phyloP scores from a whole-genome alignment of 2,888 invertebrate genomes.

The Cancer borealis region DNA sequence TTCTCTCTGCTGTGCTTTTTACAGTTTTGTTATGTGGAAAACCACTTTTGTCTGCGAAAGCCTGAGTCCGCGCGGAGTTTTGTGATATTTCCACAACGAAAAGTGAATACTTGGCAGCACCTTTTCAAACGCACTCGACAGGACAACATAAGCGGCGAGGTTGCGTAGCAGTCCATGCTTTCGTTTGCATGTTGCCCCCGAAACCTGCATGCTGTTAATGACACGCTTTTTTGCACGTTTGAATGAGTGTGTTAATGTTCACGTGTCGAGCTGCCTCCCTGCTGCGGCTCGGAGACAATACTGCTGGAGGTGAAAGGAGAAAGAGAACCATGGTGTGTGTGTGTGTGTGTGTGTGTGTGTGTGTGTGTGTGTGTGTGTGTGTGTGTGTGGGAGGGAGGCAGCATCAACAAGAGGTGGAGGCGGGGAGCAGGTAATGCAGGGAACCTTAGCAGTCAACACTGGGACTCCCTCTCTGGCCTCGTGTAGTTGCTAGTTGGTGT shows the following conservation, averaged over 20 bases:
- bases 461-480: neutral
- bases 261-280: neutral
- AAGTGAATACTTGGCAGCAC: slow-evolving; percentile 73
- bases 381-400: neutral
- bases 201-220: neutral
- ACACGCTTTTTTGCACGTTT: slow-evolving; percentile 4
- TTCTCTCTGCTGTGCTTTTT: slow-evolving; percentile 50
- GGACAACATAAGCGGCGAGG: slow-evolving; percentile 56
- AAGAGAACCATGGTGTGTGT: slow-evolving; percentile 2
- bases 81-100: slow-evolving; percentile 69
- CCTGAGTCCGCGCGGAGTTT: slow-evolving; percentile 60
- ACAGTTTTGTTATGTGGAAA: slow-evolving; percentile 61
- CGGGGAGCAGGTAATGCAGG: slow-evolving; percentile 3
- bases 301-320: slow-evolving; percentile 38
- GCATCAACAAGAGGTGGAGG: neutral
- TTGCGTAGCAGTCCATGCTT: slow-evolving; percentile 7
- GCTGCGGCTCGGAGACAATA: neutral
- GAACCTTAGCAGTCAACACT: slow-evolving; percentile 25
- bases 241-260: neutral
- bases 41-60: slow-evolving; percentile 61
- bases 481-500: slow-evolving; percentile 37
- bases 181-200: slow-evolving; percentile 51
- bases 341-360: too few species aligned
- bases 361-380: too few species aligned
- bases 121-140: slow-evolving; percentile 70